Conservation (phyloP, 2,113 vertebrate species). For the Pedionomus torquatus region DNA sequence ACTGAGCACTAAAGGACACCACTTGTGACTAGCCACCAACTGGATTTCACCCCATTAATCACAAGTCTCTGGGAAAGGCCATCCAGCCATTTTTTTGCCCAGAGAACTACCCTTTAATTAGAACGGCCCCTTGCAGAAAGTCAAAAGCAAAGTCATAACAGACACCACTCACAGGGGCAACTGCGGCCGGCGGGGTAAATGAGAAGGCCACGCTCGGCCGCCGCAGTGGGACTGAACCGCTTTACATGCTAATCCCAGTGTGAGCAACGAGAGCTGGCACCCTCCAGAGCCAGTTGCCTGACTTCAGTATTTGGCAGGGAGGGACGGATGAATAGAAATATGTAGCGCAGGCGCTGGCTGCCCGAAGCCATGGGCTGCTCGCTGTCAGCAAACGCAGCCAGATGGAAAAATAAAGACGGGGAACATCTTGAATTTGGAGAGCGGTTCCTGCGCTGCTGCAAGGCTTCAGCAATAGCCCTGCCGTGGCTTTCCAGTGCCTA, state of each 20-base stretch:
- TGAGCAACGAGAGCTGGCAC: conserved; percentile 71
- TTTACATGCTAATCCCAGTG: conserved; percentile 76
- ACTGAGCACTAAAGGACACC: too few species aligned
- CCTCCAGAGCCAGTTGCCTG: conserved; percentile 59
- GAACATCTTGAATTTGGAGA: background rate
- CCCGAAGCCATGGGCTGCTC: background rate
- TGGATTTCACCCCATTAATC: too few species aligned
- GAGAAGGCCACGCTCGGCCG: conserved; percentile 39
- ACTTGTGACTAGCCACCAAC: too few species aligned
- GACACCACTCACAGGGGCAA: conserved; percentile 47
- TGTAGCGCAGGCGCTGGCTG: conserved; percentile 11
- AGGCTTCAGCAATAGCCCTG: background rate
- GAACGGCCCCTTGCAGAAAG: background rate
- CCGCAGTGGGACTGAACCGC: background rate
- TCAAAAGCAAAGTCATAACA: conserved; percentile 52
- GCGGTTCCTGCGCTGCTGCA: background rate
- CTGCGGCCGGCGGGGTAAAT: conserved; percentile 7
- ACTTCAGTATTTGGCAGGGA: conserved; percentile 75
- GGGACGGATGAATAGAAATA: conserved; percentile 33
- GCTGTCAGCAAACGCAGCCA: background rate
- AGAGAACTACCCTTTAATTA: background rate
- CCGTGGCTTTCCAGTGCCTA: background rate
- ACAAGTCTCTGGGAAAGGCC: too few species aligned
- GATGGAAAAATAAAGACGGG: background rate
- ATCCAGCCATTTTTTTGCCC: too few species aligned